A percentile compares a stretch with the other conserved stretches of the same genome.
These are phyloP conservation scores for Regulus satrapa DNA, from an alignment of 2,113 vertebrate genomes.

Conservation along the genomic window DNA sequence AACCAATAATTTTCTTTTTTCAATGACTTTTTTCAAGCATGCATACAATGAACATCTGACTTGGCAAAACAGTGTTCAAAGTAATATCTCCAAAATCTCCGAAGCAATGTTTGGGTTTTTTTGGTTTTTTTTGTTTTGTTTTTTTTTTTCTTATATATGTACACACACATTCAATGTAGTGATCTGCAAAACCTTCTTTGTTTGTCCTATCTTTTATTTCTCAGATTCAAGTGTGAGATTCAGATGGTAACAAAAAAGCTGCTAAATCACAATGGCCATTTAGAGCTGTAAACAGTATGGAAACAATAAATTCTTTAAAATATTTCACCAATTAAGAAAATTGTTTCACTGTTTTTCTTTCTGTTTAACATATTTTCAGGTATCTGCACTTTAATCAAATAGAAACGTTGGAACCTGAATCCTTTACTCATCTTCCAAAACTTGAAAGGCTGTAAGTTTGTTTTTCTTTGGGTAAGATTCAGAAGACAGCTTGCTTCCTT, in stretches of 20 bases:
- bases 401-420: slow-evolving; percentile 91
- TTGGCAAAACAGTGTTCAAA: neutral
- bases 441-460: slow-evolving; percentile 94
- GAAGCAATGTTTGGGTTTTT: neutral
- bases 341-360: neutral
- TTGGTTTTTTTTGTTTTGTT: no score
- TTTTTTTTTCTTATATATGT: neutral
- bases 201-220: neutral
- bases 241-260: neutral
- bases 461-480: slow-evolving; percentile 13
- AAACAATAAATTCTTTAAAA: neutral
- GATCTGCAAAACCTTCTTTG: neutral
- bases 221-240: neutral
- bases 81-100: neutral
- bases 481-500: neutral
- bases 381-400: slow-evolving; percentile 99
- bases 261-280: neutral
- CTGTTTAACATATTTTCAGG: slow-evolving; percentile 68
- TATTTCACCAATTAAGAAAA: neutral
- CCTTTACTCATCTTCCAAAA: slow-evolving; percentile 92
- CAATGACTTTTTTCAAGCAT: neutral
- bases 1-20: neutral
- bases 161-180: neutral
- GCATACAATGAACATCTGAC: neutral
- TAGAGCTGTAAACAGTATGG: neutral